phyloP scores from a whole-genome alignment of 2,888 invertebrate species.

The Hedya salicella region DNA sequence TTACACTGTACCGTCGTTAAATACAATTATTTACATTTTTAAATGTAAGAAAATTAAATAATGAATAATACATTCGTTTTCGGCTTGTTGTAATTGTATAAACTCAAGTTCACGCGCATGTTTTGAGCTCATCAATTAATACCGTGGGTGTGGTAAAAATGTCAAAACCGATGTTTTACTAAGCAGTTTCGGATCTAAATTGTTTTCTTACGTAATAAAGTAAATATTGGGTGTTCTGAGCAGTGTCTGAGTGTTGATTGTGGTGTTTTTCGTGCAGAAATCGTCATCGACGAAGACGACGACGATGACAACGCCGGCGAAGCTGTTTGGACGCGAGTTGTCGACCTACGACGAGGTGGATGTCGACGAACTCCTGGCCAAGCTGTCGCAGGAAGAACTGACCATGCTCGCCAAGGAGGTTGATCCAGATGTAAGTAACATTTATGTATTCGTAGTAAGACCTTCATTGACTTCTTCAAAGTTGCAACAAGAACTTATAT shows the following conservation, averaged over 20 bases:
- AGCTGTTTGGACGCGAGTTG: slow-evolving; percentile 95
- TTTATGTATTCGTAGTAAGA: too few species aligned
- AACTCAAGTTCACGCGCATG: not conserved
- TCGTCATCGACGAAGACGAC: slow-evolving; percentile 95
- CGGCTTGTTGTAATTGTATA: not conserved
- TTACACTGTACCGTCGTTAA: slow-evolving; percentile 47
- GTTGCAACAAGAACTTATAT: too few species aligned
- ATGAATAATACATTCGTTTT: not conserved
- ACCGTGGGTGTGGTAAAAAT: slow-evolving; percentile 74
- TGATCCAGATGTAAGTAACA: slow-evolving; percentile 97
- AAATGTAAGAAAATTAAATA: slow-evolving; percentile 55
- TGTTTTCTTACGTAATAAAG: slow-evolving; percentile 52
- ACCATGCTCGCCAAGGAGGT: slow-evolving; percentile 99
- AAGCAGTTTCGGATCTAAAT: slow-evolving; percentile 60
- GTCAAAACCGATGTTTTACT: slow-evolving; percentile 57
- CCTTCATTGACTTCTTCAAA: too few species aligned
- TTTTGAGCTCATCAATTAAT: slow-evolving; percentile 55
- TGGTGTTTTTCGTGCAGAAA: slow-evolving; percentile 86
- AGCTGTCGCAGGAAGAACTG: slow-evolving; percentile 97
- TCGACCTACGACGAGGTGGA: slow-evolving; percentile 97
- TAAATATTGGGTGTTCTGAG: slow-evolving; percentile 47
- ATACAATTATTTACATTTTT: slow-evolving; percentile 47
- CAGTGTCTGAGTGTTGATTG: slow-evolving; percentile 54
- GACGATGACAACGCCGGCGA: slow-evolving; percentile 95
- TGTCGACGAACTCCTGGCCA: slow-evolving; percentile 96